Evolutionary conservation across 2,888 invertebrate genomes (phyloP).

Genomic region (Diarsia rubi): DNA sequence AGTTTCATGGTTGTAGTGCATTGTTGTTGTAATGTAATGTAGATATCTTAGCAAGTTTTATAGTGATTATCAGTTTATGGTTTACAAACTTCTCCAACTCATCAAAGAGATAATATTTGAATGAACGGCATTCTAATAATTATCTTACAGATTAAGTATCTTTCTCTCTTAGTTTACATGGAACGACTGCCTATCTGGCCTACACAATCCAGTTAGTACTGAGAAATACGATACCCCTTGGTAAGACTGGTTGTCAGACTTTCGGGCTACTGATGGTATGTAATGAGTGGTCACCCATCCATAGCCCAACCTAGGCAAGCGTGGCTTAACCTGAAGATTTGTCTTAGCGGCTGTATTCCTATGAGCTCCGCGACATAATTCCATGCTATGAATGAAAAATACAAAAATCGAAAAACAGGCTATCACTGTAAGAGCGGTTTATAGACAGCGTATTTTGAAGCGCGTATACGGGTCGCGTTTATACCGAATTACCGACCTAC

Average conservation of each 20-base stretch:
- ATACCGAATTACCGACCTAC: no score
- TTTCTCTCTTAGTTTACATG: no score
- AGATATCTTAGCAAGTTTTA: slow-evolving; percentile 4
- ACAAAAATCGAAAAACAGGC: no score
- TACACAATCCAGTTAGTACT: no score
- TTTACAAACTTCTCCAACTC: slow-evolving; percentile 3
- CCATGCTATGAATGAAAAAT: no score
- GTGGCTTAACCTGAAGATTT: neutral
- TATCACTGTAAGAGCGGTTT: no score
- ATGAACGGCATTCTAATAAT: neutral
- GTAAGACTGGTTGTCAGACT: no score
- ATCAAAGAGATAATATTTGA: neutral
- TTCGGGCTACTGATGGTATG: neutral
- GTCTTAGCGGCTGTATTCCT: neutral
- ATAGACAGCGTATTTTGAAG: no score
- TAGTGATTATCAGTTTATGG: neutral
- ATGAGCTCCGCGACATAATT: no score
- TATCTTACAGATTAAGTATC: no score
- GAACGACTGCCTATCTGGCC: neutral
- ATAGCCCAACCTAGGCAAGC: neutral
- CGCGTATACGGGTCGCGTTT: no score
- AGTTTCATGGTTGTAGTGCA: slow-evolving; percentile 17
- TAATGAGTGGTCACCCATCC: neutral
- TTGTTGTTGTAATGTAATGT: slow-evolving; percentile 20
- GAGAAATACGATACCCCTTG: no score